A percentile compares a stretch with the other conserved stretches of the same genome.
phyloP scores from a whole-genome alignment of 2,113 vertebrate genomes.

The Sialia sialis region DNA sequence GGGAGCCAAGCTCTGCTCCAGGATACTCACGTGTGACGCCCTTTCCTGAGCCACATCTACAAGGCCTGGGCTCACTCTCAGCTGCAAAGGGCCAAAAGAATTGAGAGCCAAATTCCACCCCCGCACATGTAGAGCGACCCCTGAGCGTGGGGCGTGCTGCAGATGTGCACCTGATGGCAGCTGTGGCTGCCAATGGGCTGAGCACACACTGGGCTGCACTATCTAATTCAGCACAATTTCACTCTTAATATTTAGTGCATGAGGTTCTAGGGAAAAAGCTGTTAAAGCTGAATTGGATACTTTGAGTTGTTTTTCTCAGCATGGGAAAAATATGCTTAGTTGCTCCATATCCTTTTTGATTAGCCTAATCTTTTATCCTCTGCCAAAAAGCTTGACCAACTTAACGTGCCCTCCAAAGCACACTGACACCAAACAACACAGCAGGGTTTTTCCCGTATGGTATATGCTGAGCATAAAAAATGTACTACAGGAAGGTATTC shows the following conservation, averaged over 20 bases:
- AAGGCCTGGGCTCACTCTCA: not conserved
- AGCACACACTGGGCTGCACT: not conserved
- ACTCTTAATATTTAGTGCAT: not conserved
- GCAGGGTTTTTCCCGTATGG: not conserved
- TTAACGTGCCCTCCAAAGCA: not conserved
- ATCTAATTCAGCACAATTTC: slow-evolving; percentile 28
- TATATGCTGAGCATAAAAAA: not conserved
- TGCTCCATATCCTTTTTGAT: not conserved
- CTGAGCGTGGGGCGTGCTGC: not conserved
- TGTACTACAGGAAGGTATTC: not conserved
- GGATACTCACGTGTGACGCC: not conserved
- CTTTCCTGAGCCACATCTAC: slow-evolving; percentile 13
- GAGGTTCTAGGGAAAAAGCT: slow-evolving; percentile 22
- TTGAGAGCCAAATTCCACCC: not conserved
- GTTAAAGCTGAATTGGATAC: slow-evolving; percentile 23
- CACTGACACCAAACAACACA: rapidly evolving
- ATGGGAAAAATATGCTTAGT: not conserved
- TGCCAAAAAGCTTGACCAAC: not conserved
- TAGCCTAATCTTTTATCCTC: not conserved
- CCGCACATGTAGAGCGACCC: not conserved
- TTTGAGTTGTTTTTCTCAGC: not conserved
- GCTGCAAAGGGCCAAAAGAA: slow-evolving; percentile 25
- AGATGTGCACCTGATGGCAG: slow-evolving; percentile 4
- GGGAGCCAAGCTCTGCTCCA: not conserved
- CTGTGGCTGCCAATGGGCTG: not conserved